Conservation (phyloP, 2,797 vertebrate genomes). For the Fundulus diaphanus region DNA sequence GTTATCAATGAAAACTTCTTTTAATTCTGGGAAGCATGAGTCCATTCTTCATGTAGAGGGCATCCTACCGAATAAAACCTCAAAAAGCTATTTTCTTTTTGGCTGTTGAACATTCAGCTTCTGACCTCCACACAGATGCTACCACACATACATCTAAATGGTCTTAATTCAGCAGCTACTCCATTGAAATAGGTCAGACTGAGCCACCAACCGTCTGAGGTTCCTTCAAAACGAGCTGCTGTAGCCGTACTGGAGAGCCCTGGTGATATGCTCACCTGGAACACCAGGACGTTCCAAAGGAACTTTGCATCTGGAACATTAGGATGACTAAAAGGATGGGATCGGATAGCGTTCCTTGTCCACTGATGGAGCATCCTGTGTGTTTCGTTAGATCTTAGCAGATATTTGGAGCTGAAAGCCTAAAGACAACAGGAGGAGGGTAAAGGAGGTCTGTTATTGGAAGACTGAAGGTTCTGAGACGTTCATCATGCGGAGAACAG, state of each 20-base stretch:
- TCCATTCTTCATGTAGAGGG: background rate
- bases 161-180: no score
- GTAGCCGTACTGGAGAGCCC: background rate
- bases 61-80: background rate
- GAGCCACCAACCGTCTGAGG: background rate
- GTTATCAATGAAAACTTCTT: background rate
- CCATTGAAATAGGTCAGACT: background rate
- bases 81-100: no score
- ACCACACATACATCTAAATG: no score
- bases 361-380: background rate
- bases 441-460: background rate
- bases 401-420: background rate
- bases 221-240: no score
- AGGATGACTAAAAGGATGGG: no score
- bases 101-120: no score
- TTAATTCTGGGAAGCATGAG: background rate
- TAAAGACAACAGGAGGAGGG: no score
- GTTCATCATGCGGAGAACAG: background rate
- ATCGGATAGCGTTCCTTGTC: no score
- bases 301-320: no score
- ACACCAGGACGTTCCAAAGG: background rate
- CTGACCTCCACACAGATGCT: no score
- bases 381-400: background rate
- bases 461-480: background rate
- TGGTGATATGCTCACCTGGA: background rate